Conservation (phyloP, 2,113 vertebrate species). For the Sebastes schlegelii region DNA sequence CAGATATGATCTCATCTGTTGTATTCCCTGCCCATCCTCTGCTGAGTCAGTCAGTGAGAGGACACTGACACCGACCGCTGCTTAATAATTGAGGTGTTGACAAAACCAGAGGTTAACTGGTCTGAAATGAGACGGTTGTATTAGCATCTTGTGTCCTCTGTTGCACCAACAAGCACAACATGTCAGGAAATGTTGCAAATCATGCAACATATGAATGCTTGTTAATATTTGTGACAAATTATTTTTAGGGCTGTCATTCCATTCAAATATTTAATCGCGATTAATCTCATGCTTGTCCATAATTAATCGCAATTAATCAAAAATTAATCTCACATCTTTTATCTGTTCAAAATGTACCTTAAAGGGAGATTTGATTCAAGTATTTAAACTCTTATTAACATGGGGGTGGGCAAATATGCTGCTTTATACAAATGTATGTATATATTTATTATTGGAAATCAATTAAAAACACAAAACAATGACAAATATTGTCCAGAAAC, state of each 20-base stretch:
- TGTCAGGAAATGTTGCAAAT: neutral
- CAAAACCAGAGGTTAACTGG: conserved; percentile 53
- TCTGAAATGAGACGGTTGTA: conserved; percentile 38
- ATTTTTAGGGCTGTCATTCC: neutral
- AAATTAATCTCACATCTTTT: no score
- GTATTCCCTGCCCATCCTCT: neutral
- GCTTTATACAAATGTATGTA: no score
- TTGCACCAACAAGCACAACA: neutral
- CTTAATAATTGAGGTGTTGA: conserved; percentile 63
- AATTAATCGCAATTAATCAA: no score
- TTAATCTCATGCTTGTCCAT: no score
- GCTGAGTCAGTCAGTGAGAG: conserved; percentile 28
- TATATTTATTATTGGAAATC: no score
- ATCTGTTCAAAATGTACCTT: no score
- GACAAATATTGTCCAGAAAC: no score
- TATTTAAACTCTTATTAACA: no score
- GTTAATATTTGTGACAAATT: neutral
- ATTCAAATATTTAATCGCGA: no score
- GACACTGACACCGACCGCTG: conserved; percentile 36
- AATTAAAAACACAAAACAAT: no score
- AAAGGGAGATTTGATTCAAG: no score
- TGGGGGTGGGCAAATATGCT: no score
- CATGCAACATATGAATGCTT: neutral
- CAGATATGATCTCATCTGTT: neutral
- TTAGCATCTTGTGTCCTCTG: conserved; percentile 14